Percentiles rank a stretch among this genome's conserved stretches.
Evolutionary conservation across 2,797 vertebrate genomes (phyloP).

Genomic region (Buceros bicornis): DNA sequence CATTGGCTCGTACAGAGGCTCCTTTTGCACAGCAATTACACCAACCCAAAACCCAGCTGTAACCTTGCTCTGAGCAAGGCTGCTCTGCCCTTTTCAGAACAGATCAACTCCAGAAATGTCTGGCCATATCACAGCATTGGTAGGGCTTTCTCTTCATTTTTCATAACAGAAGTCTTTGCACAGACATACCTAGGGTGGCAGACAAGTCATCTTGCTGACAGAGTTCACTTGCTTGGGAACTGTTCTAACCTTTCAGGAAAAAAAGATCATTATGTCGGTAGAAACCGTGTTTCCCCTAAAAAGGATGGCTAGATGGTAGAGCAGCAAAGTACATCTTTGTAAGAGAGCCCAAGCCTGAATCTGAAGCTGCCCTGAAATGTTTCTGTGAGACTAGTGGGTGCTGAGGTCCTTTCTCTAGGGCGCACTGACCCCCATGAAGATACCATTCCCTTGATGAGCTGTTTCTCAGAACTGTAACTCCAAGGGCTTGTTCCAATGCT

Average conservation of each 20-base stretch:
- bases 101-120: neutral
- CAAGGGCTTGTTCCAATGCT: neutral
- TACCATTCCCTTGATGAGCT: neutral
- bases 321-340: neutral
- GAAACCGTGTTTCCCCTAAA: neutral
- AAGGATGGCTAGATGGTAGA: neutral
- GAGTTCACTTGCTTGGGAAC: neutral
- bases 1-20: neutral
- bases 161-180: neutral
- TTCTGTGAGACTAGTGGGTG: neutral
- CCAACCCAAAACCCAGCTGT: neutral
- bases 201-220: constrained; percentile 18
- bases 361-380: neutral
- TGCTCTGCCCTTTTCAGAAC: neutral
- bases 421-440: neutral
- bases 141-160: constrained; percentile 3
- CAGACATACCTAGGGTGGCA: neutral
- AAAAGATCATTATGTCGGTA: neutral
- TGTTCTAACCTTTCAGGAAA: constrained; percentile 1
- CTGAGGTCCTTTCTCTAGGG: neutral
- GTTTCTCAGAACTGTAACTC: neutral
- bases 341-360: neutral
- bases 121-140: neutral
- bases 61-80: constrained; percentile 3
- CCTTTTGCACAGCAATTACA: neutral